phyloP scores from a whole-genome alignment of 2,888 invertebrate species.

The Lasioglossum leucozonium region DNA sequence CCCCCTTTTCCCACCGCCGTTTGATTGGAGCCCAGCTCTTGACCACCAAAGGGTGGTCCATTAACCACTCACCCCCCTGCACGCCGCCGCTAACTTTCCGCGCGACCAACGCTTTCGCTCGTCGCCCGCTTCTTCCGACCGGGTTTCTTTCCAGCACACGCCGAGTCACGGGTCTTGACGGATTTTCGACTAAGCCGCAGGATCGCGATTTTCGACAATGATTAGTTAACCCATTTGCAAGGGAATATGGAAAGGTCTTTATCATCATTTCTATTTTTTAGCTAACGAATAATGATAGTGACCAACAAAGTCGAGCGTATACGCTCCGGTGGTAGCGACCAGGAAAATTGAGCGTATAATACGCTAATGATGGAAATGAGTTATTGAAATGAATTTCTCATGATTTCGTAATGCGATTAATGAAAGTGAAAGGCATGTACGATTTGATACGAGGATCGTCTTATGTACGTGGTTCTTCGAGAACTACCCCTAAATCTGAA shows the following conservation, averaged over 20 bases:
- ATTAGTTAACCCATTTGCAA: no score
- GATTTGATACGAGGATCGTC: no score
- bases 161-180: neutral
- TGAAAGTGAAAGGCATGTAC: no score
- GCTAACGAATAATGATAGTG: no score
- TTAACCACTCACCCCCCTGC: constrained; percentile 59
- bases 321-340: no score
- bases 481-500: neutral
- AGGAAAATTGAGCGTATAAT: no score
- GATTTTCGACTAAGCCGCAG: neutral
- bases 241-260: no score
- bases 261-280: no score
- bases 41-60: constrained; percentile 65
- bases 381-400: no score
- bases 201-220: neutral
- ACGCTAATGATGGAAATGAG: no score
- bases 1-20: constrained; percentile 63
- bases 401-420: no score
- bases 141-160: neutral
- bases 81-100: neutral
- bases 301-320: no score
- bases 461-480: neutral
- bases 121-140: constrained; percentile 30
- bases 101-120: constrained; percentile 22
- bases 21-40: constrained; percentile 65